phyloP scores from a whole-genome alignment of 2,113 vertebrate genomes.

The Azemiops feae region DNA sequence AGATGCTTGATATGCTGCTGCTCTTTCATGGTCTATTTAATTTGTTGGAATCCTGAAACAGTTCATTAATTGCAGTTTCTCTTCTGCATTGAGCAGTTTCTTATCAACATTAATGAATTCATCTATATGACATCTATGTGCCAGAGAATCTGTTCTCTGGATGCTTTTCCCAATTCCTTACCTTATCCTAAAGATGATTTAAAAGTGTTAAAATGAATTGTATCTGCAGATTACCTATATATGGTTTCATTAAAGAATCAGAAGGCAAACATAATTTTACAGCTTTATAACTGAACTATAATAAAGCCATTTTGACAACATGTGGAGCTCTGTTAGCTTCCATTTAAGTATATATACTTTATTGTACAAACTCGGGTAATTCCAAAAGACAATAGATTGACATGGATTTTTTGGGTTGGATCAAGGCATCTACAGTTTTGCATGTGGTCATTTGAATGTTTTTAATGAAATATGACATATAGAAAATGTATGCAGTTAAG shows the following conservation, averaged over 20 bases:
- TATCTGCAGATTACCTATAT: not conserved
- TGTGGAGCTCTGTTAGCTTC: not conserved
- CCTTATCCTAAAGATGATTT: not conserved
- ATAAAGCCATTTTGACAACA: not conserved
- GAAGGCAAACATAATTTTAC: not conserved
- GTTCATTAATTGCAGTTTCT: not conserved
- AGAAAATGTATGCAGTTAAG: not conserved
- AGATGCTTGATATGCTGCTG: slow-evolving; percentile 44
- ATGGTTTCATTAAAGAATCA: slow-evolving; percentile 3
- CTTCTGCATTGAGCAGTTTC: not conserved
- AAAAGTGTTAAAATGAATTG: not conserved
- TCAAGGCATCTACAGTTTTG: not conserved
- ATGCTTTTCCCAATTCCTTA: not conserved
- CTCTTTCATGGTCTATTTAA: not conserved
- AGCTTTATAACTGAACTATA: not conserved
- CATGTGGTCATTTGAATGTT: not conserved
- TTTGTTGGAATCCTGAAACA: not conserved
- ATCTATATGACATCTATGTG: not conserved
- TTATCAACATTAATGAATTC: not conserved
- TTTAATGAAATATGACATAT: not conserved
- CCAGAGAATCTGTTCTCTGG: not conserved
- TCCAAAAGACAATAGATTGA: not conserved
- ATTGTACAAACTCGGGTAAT: not conserved
- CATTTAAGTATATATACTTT: not conserved
- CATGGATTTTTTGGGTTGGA: not conserved